Evolutionary conservation across 2,113 vertebrate species (phyloP).

Genomic region (Hippocampus comes): DNA sequence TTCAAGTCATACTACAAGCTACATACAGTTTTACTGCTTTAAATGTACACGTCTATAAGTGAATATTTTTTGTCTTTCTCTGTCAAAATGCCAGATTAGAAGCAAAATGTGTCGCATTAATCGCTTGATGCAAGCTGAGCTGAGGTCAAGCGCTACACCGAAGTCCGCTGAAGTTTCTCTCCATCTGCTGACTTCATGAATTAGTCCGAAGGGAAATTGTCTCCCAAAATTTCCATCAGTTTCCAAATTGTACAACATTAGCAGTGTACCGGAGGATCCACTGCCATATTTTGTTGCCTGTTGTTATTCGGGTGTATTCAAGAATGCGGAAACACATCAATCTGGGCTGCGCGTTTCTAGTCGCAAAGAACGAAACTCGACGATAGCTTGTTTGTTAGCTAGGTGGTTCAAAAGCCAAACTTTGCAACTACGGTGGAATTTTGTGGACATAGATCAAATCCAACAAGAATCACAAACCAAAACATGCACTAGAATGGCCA

Average conservation of each 20-base stretch:
- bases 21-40: not conserved
- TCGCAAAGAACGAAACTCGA: not conserved
- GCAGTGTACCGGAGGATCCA: not conserved
- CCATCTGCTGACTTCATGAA: not conserved
- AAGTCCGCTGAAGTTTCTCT: not conserved
- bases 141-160: not conserved
- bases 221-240: not conserved
- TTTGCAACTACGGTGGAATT: not conserved
- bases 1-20: not conserved
- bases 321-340: not conserved
- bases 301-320: not conserved
- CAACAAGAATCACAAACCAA: slow-evolving; percentile 8
- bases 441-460: not conserved
- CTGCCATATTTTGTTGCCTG: not conserved
- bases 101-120: not conserved
- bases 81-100: not conserved
- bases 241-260: not conserved
- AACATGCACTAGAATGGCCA: slow-evolving; percentile 5
- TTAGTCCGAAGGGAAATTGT: not conserved
- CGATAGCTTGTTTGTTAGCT: not conserved
- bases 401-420: not conserved
- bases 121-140: not conserved
- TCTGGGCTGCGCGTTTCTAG: not conserved
- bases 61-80: not conserved
- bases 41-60: not conserved